These are phyloP conservation scores for Metridium senile DNA, from an alignment of 92 coral and sea anemone species.

Conservation along the genomic window DNA sequence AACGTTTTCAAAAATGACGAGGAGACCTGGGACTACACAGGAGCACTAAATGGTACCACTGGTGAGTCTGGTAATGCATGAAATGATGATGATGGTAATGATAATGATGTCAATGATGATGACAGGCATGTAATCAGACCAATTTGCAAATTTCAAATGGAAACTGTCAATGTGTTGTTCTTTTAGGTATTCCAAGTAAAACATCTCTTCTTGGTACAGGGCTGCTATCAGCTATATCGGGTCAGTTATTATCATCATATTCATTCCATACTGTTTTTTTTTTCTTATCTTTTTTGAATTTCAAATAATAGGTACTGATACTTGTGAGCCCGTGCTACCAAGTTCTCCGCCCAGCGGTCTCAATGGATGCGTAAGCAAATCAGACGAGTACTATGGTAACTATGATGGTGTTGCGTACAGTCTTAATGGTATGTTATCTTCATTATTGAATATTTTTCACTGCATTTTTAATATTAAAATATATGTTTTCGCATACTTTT, in stretches of 20 bases:
- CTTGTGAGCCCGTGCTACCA: conserved; percentile 51
- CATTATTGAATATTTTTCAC: not conserved
- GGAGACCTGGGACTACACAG: conserved; percentile 99
- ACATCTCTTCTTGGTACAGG: conserved; percentile 85
- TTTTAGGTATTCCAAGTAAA: conserved; percentile 78
- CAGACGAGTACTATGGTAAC: not conserved
- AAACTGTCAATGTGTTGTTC: not conserved
- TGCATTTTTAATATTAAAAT: no score
- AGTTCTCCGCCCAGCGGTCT: conserved; percentile 65
- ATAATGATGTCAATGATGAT: not conserved
- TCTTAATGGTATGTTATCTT: not conserved
- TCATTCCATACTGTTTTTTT: not conserved
- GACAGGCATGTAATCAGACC: no score
- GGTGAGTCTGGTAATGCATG: conserved; percentile 14
- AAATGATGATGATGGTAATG: not conserved
- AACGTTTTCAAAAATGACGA: conserved; percentile 97
- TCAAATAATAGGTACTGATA: conserved; percentile 62
- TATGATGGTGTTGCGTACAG: not conserved
- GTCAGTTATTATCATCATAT: conserved; percentile 24
- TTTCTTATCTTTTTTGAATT: not conserved
- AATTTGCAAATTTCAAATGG: no score
- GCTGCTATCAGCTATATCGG: conserved; percentile 84
- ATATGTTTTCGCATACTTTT: not conserved
- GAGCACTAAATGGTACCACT: conserved; percentile 64
- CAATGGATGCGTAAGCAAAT: conserved; percentile 59